Evolutionary conservation across 2,888 invertebrate species (phyloP).

Genomic region (Ommatoiulus sabulosus): DNA sequence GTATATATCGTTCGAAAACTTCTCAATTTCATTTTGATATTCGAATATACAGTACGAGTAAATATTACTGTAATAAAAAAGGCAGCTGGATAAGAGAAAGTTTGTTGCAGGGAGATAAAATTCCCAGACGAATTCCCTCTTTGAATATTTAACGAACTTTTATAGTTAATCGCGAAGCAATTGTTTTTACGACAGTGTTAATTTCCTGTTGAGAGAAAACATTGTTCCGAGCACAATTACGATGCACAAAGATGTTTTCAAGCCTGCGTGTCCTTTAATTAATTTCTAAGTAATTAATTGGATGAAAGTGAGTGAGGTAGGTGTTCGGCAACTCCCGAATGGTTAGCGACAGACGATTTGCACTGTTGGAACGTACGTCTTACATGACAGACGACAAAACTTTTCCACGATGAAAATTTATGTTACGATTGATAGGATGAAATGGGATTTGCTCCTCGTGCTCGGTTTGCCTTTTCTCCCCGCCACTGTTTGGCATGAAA

Average conservation of each 20-base stretch:
- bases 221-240: constrained; percentile 24
- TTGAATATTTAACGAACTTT: constrained; percentile 37
- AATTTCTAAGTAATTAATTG: constrained; percentile 43
- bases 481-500: not conserved
- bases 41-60: not conserved
- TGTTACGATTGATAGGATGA: constrained; percentile 43
- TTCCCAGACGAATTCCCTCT: not conserved
- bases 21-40: too few species aligned
- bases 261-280: constrained; percentile 31
- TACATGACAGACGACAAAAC: constrained; percentile 43
- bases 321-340: constrained; percentile 1
- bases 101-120: not conserved
- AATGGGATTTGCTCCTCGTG: constrained; percentile 7
- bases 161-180: constrained; percentile 23
- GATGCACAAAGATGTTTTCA: constrained; percentile 5
- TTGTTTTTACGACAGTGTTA: constrained; percentile 35
- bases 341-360: constrained; percentile 3
- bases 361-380: not conserved
- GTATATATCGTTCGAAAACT: too few species aligned
- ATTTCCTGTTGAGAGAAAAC: constrained; percentile 43
- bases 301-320: constrained; percentile 36
- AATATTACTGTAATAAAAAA: not conserved
- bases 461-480: not conserved
- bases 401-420: constrained; percentile 17
- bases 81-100: not conserved